A percentile compares a stretch with the other conserved stretches of the same genome.
phyloP scores from a whole-genome alignment of 2,797 vertebrate species.

The Eptatretus atami region DNA sequence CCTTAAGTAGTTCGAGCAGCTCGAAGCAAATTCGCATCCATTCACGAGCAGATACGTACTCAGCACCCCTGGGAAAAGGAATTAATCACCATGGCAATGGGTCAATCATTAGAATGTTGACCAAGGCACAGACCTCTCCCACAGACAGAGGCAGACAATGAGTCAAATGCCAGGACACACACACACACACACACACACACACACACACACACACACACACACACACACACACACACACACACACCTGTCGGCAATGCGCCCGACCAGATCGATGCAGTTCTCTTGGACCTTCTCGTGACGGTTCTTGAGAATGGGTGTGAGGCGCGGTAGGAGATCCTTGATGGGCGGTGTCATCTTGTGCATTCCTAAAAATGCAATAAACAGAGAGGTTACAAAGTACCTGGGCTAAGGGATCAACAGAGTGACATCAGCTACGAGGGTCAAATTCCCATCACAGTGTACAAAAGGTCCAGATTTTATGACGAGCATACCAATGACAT shows the following conservation, averaged over 20 bases:
- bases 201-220: too few species aligned
- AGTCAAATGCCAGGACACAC: not conserved
- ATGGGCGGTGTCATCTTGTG: slow-evolving; percentile 99
- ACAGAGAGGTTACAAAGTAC: not conserved
- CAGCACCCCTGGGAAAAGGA: slow-evolving; percentile 37
- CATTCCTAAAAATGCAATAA: slow-evolving; percentile 27
- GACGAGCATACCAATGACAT: slow-evolving; percentile 50
- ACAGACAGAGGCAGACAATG: too few species aligned
- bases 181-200: slow-evolving; percentile 10
- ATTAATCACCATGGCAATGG: not conserved
- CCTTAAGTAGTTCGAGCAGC: slow-evolving; percentile 70
- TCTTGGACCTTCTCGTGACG: slow-evolving; percentile 97
- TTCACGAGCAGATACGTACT: slow-evolving; percentile 87
- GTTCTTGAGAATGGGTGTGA: slow-evolving; percentile 95
- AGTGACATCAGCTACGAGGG: too few species aligned
- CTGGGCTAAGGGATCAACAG: too few species aligned
- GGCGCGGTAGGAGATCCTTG: slow-evolving; percentile 73
- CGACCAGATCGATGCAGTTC: slow-evolving; percentile 94
- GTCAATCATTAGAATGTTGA: not conserved
- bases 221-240: not conserved
- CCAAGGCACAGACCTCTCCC: too few species aligned
- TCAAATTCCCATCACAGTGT: not conserved
- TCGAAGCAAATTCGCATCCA: slow-evolving; percentile 99
- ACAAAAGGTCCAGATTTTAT: too few species aligned
- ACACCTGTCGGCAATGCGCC: slow-evolving; percentile 81